Base-by-base conservation (phyloP, 2,888 invertebrate species). In the Elegia similella region DNA sequence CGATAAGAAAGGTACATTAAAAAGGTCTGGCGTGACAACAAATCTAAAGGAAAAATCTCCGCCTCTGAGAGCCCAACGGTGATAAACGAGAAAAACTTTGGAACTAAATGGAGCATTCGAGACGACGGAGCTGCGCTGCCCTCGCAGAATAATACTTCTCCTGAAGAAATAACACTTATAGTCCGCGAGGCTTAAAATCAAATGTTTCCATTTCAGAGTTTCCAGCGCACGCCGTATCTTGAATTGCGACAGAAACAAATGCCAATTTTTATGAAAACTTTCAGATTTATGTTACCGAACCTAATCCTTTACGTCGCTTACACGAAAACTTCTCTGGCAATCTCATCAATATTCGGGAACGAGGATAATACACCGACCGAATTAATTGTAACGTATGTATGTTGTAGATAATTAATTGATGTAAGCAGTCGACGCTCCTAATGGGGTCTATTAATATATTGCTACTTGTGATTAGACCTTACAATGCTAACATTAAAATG, bases 1-100 rank as follows among this genome's bases (percentile, higher is more conserved):
- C 86, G 90, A 90, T 88, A 88, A 90, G 88, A 85, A 86, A 84
- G 83, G 86, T 88, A 90, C 91, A 91, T 92, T 92, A 91, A 91
- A 90, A 91, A 90, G 88, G 91, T 90, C 89, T 89, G 92, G 90
- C 90, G 88, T 90, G 91, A 91, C 91, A 91, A 92, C 91, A 92
- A 92, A 92, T 91, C 90, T 92, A 89, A 87, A 88, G 89, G 90
- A 90, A 91, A 92, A 90, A 91, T 90, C 88, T 89, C 90, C 88
- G 88, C 84, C 86, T 87, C 85, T 82, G 88, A 87, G 88, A 88
- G 85, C 88, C 89, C 88, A 88, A 83, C 90, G 89, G 89, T 89
- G 91, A 91, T 91, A 91, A 91, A 91, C 91, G 91, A 89, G 91
- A 91, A 91, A 91, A 91, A 90, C 90, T 91, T 91, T 88, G 88